Conservation (phyloP, 2,113 vertebrate species). For the Bothrops jararaca region DNA sequence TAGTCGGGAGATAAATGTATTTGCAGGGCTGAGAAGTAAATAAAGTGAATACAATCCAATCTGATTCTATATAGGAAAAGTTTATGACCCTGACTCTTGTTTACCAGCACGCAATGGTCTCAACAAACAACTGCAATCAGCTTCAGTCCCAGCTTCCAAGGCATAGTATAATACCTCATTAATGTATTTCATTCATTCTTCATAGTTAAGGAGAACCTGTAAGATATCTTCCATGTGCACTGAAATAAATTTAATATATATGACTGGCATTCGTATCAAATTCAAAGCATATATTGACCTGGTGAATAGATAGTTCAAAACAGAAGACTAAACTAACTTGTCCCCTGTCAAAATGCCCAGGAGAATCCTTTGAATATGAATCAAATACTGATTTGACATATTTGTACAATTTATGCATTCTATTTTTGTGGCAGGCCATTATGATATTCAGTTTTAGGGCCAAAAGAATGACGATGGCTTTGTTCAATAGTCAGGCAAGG, state of each 20-base stretch:
- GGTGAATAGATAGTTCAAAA: not conserved
- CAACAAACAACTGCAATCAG: not conserved
- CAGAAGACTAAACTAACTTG: not conserved
- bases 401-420: no score
- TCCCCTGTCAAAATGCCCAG: not conserved
- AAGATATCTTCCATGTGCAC: no score
- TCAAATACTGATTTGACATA: not conserved
- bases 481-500: not conserved
- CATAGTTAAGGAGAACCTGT: not conserved
- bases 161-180: not conserved
- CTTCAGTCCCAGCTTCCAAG: not conserved
- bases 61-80: not conserved
- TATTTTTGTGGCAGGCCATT: not conserved
- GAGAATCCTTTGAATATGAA: not conserved
- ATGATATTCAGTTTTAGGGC: not conserved
- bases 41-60: not conserved
- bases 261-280: not conserved
- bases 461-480: not conserved
- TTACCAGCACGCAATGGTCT: not conserved
- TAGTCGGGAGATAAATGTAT: not conserved
- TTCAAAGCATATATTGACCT: not conserved
- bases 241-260: not conserved
- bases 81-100: not conserved
- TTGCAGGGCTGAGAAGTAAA: not conserved
- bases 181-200: not conserved